These are phyloP conservation scores for Tympanoctomys barrerae DNA, from an alignment of 2,797 vertebrate genomes.

Conservation along the genomic window DNA sequence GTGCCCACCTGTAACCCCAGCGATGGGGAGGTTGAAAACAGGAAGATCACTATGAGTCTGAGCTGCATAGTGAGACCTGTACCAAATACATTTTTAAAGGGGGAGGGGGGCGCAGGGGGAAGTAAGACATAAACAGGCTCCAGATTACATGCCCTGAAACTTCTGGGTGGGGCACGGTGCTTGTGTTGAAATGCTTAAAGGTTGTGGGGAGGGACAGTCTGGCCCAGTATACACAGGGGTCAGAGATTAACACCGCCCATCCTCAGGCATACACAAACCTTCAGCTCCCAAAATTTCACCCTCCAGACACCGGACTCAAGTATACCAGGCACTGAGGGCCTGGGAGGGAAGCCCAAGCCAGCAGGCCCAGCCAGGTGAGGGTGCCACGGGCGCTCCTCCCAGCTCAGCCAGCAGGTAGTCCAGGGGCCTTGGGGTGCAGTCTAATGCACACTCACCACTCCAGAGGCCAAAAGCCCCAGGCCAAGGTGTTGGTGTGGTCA, in stretches of 20 bases:
- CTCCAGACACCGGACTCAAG: neutral
- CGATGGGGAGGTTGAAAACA: no score
- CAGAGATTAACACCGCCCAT: neutral
- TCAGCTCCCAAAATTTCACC: neutral
- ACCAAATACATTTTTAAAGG: no score
- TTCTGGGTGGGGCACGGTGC: neutral
- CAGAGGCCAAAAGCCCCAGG: neutral
- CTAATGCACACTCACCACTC: neutral
- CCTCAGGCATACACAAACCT: neutral
- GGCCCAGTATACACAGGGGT: neutral
- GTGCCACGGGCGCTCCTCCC: neutral
- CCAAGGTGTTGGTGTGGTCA: neutral
- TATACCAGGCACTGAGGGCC: neutral
- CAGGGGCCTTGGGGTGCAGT: neutral
- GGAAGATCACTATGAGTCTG: no score
- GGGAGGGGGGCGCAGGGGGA: fast-evolving
- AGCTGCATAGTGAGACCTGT: no score
- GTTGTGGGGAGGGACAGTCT: neutral
- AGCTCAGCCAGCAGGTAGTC: neutral
- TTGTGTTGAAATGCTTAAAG: neutral
- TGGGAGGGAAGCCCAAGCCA: neutral
- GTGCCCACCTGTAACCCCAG: no score
- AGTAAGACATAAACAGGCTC: neutral
- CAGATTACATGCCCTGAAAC: neutral
- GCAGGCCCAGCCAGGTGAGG: neutral